Evolutionary conservation across 1,140 invertebrate species (phyloP).

Genomic region (Musca vetustissima): DNA sequence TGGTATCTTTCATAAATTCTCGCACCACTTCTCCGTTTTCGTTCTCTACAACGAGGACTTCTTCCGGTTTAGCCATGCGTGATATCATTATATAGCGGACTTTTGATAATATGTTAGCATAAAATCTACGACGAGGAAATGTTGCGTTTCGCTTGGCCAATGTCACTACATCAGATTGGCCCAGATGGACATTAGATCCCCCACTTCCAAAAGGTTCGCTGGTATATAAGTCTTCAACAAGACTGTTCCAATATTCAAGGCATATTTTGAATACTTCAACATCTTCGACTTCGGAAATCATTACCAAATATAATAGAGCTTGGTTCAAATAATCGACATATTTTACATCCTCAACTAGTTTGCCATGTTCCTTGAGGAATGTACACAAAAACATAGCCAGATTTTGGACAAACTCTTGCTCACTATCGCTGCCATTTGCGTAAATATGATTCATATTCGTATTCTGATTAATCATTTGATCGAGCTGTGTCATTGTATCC

Average conservation of each 20-base stretch:
- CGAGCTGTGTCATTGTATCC: constrained; percentile 88
- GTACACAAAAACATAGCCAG: constrained; percentile 96
- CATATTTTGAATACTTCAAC: constrained; percentile 99
- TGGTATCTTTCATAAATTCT: constrained; percentile 99
- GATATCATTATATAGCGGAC: constrained; percentile 99
- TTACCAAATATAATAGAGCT: constrained; percentile 89
- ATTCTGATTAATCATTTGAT: constrained; percentile 85
- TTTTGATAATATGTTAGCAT: constrained; percentile 80
- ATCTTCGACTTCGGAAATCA: constrained; percentile 98
- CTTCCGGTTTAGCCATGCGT: constrained; percentile 99
- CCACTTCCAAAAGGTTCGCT: constrained; percentile 62
- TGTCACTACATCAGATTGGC: constrained; percentile 56
- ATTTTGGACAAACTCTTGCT: constrained; percentile 99
- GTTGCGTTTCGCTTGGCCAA: constrained; percentile 52
- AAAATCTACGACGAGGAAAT: constrained; percentile 67
- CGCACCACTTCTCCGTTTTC: constrained; percentile 99
- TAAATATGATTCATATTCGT: constrained; percentile 95
- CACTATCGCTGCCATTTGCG: constrained; percentile 87
- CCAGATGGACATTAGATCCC: constrained; percentile 35
- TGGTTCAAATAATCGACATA: constrained; percentile 73
- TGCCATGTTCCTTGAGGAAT: constrained; percentile 93
- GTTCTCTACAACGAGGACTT: constrained; percentile 99
- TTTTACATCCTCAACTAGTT: constrained; percentile 80
- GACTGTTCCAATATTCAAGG: constrained; percentile 96
- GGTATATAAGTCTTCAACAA: constrained; percentile 90